phyloP scores from a whole-genome alignment of 1,140 invertebrate species.

The Papilio xuthus region DNA sequence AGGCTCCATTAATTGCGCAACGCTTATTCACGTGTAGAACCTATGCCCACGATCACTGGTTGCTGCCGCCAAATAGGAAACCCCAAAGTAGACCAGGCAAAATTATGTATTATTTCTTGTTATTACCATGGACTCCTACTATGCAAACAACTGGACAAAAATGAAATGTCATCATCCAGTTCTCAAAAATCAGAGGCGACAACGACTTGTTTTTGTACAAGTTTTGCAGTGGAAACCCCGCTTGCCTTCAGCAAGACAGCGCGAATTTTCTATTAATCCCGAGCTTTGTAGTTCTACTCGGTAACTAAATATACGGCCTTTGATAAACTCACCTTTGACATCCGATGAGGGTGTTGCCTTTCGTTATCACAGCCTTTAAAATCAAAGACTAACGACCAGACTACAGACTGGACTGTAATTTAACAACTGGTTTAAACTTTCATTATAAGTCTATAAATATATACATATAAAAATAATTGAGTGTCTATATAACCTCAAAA shows the following conservation, averaged over 20 bases:
- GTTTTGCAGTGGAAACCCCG: not conserved
- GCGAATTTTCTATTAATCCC: not conserved
- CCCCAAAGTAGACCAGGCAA: not conserved
- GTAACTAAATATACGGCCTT: not conserved
- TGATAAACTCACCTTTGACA: not conserved
- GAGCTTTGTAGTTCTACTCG: not conserved
- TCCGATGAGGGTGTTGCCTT: not conserved
- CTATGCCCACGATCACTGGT: not conserved
- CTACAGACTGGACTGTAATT: not conserved
- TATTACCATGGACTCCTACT: too few species aligned
- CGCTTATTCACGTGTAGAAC: not conserved
- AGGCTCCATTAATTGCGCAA: slow-evolving; percentile 7
- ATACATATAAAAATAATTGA: too few species aligned
- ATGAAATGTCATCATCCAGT: too few species aligned
- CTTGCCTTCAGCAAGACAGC: not conserved
- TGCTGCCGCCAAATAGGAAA: not conserved
- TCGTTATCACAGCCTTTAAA: not conserved
- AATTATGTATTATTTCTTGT: not conserved
- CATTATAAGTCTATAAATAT: not conserved
- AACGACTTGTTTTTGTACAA: not conserved
- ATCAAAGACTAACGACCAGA: not conserved
- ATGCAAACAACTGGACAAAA: too few species aligned
- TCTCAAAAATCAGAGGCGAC: not conserved
- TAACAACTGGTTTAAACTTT: not conserved
- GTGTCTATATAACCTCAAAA: too few species aligned